phyloP scores from a whole-genome alignment of 2,113 vertebrate genomes.

The Leucoraja erinaceus region DNA sequence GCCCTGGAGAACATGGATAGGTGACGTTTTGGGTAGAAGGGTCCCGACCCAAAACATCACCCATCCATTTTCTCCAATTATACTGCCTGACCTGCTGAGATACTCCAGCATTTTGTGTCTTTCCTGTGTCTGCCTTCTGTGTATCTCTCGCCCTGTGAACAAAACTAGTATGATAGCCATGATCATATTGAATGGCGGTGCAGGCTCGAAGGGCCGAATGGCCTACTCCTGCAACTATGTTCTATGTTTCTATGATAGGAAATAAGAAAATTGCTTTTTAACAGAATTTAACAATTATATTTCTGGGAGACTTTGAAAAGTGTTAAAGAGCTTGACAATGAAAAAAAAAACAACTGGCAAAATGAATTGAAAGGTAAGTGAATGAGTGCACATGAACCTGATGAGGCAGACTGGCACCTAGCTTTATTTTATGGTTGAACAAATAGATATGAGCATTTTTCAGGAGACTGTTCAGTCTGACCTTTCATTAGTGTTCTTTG shows the following conservation, averaged over 20 bases:
- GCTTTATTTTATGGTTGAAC: neutral
- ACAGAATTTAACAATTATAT: neutral
- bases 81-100: no score
- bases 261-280: neutral
- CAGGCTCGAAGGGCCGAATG: no score
- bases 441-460: neutral
- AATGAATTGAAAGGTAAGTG: neutral
- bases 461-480: neutral
- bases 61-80: no score
- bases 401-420: neutral
- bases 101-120: no score
- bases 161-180: neutral
- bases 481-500: neutral
- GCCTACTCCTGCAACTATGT: no score
- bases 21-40: no score
- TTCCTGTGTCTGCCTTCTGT: neutral
- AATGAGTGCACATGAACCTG: neutral
- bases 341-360: neutral
- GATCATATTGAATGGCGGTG: no score
- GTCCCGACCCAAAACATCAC: no score
- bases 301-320: neutral
- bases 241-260: neutral
- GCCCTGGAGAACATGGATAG: no score
- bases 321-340: neutral
- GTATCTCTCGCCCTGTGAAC: neutral